phyloP scores from a whole-genome alignment of 2,888 invertebrate species.

The Calephelis perditalis region DNA sequence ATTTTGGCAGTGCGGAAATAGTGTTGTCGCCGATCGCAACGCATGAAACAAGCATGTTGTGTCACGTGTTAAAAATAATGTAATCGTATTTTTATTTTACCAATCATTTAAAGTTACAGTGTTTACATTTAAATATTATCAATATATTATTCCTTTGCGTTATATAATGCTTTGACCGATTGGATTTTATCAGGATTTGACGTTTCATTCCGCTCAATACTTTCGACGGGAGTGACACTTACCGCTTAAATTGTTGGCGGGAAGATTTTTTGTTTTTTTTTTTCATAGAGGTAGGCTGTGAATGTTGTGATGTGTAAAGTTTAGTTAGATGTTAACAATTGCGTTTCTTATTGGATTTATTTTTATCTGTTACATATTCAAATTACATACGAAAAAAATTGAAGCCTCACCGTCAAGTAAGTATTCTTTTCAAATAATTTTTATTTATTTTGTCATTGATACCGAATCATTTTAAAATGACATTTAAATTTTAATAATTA shows the following conservation, averaged over 20 bases:
- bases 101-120: slow-evolving; percentile 1
- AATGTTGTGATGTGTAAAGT: slow-evolving; percentile 59
- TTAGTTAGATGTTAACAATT: slow-evolving; percentile 53
- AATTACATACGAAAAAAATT: slow-evolving; percentile 34
- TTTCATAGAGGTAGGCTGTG: slow-evolving; percentile 40
- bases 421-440: slow-evolving; percentile 23
- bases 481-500: too few relatives aligned
- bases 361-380: slow-evolving; percentile 46
- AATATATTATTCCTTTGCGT: slow-evolving; percentile 27
- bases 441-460: background rate
- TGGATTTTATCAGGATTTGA: slow-evolving; percentile 25
- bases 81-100: slow-evolving; percentile 20
- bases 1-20: slow-evolving; percentile 29
- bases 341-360: slow-evolving; percentile 44
- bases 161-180: slow-evolving; percentile 25
- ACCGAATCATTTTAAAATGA: too few relatives aligned
- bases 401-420: slow-evolving; percentile 38
- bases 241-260: slow-evolving; percentile 50
- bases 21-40: slow-evolving; percentile 25
- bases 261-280: slow-evolving; percentile 43
- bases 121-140: slow-evolving; percentile 26
- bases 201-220: slow-evolving; percentile 23
- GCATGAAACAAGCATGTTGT: slow-evolving; percentile 33
- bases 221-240: slow-evolving; percentile 42
- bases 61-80: slow-evolving; percentile 26